phyloP scores from a whole-genome alignment of 1,140 invertebrate species.

The Hycleus cichorii region DNA sequence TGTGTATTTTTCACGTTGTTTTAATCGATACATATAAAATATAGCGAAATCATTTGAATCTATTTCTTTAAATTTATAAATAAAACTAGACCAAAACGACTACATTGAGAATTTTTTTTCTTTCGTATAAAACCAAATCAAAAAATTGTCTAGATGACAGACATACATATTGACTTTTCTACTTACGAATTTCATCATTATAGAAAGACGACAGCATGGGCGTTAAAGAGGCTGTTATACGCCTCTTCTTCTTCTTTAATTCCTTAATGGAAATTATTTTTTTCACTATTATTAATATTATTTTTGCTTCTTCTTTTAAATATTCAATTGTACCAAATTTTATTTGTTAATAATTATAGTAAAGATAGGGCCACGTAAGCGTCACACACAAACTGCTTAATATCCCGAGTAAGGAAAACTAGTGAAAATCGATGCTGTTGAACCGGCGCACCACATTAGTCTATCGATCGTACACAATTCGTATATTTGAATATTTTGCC shows the following conservation, averaged over 20 bases:
- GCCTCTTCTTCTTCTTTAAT: slow-evolving; percentile 15
- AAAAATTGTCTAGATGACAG: neutral
- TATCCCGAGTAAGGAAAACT: no score
- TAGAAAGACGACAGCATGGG: slow-evolving; percentile 24
- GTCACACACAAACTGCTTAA: neutral
- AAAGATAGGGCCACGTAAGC: slow-evolving; percentile 5
- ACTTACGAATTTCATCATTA: slow-evolving; percentile 9
- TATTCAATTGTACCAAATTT: no score
- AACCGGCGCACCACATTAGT: slow-evolving; percentile 3
- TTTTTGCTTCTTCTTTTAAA: no score
- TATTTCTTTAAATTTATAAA: slow-evolving; percentile 4
- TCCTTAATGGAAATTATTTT: slow-evolving; percentile 8
- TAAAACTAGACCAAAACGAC: neutral
- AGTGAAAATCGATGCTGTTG: slow-evolving; percentile 13
- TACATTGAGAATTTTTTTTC: slow-evolving; percentile 13
- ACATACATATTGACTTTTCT: neutral
- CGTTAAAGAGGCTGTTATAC: slow-evolving; percentile 21
- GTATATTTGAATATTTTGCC: no score
- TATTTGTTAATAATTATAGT: no score
- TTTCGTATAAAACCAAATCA: neutral
- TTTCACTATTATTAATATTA: no score
- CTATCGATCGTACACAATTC: no score
- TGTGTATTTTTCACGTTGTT: no score
- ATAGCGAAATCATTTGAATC: neutral
- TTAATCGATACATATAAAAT: no score